Evolutionary conservation across 2,888 invertebrate genomes (phyloP), one percentile per base, ranked within the genome.

Genomic region (Phortica okadai): DNA sequence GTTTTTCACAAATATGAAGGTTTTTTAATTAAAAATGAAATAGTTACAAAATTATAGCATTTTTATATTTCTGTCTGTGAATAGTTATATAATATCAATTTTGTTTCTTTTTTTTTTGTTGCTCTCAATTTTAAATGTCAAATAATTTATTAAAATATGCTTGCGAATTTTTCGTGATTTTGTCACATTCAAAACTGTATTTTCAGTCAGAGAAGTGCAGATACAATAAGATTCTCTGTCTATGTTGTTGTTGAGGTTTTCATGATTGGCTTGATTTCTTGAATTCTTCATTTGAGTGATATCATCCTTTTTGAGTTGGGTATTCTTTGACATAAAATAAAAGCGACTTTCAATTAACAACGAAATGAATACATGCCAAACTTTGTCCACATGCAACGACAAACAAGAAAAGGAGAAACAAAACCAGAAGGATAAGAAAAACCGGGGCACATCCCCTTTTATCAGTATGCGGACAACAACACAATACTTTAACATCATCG

Each of bases 101-200:
- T 21, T 21, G 0, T 21, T 21, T 21, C 21, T 33, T 33, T 33
- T 5, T 7, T 42, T 79, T 64, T 74, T 77, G 75, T 79, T 80
- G 79, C 50, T 77, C 21, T 21, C 21, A 21, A 21, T 21, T 21
- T 21, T 21, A 21, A 21, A 21, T 21, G 21, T 21, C 21, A 21
- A 21, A 21, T 21, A 0, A 21, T 21, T 21, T 21, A 21, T 21
- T 21, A 21, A 21, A 21, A 21, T 21, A 21, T 21, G 21, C 21
- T 21, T 21, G 21, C 21, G 21, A 21, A 21, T 21, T 21, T 21
- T 76, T 78, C 45, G 11, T 33, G 4, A 1, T 33, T 33, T 33
- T 33, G 33, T 33, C 33, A 33, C 33, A 33, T 33, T 33, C 33
- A 33, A 33, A 4, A 33, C 4, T 2, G 0, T 33, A 33, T 33